A percentile compares a stretch with the other conserved stretches of the same genome.
Evolutionary conservation across 2,888 invertebrate species (phyloP).

Genomic region (Euzophera pinguis): DNA sequence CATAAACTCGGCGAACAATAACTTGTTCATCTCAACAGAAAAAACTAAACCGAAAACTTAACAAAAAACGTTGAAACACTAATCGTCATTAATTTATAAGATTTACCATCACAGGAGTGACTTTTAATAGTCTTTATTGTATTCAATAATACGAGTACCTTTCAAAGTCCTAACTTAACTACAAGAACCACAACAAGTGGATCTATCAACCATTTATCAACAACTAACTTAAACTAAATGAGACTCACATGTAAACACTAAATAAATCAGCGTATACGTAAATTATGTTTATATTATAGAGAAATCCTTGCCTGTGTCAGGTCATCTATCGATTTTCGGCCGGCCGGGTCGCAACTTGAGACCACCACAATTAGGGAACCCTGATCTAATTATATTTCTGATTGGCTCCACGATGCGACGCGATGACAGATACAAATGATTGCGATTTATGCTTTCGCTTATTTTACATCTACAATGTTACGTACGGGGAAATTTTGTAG

Average conservation of each 20-base stretch:
- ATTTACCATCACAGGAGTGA: too few relatives aligned
- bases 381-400: slow-evolving; percentile 77
- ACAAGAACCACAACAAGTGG: neutral
- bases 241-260: neutral
- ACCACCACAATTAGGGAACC: slow-evolving; percentile 70
- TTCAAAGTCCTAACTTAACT: neutral
- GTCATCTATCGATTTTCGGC: slow-evolving; percentile 66
- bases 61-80: too few relatives aligned
- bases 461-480: slow-evolving; percentile 6
- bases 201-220: neutral
- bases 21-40: too few relatives aligned
- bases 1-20: too few relatives aligned
- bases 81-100: too few relatives aligned
- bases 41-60: too few relatives aligned
- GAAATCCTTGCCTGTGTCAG: slow-evolving; percentile 27
- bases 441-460: slow-evolving; percentile 1
- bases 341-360: slow-evolving; percentile 66
- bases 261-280: slow-evolving; percentile 3
- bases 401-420: slow-evolving; percentile 54
- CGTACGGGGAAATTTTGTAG: neutral
- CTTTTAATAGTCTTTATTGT: too few relatives aligned
- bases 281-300: slow-evolving; percentile 5
- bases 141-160: too few relatives aligned
- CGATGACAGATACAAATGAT: slow-evolving; percentile 15
- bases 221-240: neutral